A percentile compares a stretch with the other conserved stretches of the same genome.
These are phyloP conservation scores for Catharus minimus DNA, from an alignment of 2,113 vertebrate genomes.

Conservation along the genomic window DNA sequence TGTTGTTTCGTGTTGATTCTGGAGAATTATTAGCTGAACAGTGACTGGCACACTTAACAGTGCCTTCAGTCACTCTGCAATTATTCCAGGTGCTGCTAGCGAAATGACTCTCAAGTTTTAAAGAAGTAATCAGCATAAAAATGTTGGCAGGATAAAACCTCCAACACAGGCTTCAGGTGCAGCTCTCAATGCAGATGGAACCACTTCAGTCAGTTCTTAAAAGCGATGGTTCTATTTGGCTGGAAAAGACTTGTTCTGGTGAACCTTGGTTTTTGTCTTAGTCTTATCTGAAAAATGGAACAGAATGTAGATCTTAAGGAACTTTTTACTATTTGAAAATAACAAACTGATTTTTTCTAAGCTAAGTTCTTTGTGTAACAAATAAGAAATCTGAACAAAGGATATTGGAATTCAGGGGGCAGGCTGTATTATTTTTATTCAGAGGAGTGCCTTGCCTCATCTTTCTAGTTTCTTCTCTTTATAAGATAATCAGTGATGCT, in stretches of 20 bases:
- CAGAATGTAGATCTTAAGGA: background rate
- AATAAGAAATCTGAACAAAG: background rate
- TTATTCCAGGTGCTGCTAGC: conserved; percentile 82
- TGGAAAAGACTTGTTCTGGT: background rate
- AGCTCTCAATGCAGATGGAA: conserved; percentile 66
- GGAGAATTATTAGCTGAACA: conserved; percentile 69
- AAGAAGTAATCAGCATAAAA: conserved; percentile 75
- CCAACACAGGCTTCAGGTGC: conserved; percentile 67
- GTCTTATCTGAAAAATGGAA: background rate
- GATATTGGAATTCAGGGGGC: background rate
- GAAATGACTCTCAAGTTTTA: conserved; percentile 77
- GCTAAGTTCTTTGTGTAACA: background rate
- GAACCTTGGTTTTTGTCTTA: conserved; percentile 8
- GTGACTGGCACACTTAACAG: conserved; percentile 74
- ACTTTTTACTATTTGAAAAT: background rate
- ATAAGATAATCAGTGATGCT: background rate
- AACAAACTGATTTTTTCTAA: background rate
- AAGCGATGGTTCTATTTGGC: conserved; percentile 35
- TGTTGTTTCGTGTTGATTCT: conserved; percentile 59
- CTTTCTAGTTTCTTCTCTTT: background rate
- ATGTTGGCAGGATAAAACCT: conserved; percentile 72
- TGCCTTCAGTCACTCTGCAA: conserved; percentile 76
- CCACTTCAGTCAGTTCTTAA: conserved; percentile 51
- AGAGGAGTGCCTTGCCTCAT: background rate
- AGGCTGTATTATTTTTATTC: background rate